These are phyloP conservation scores for Galleria mellonella DNA, from an alignment of 1,140 invertebrate genomes.

Conservation along the genomic window DNA sequence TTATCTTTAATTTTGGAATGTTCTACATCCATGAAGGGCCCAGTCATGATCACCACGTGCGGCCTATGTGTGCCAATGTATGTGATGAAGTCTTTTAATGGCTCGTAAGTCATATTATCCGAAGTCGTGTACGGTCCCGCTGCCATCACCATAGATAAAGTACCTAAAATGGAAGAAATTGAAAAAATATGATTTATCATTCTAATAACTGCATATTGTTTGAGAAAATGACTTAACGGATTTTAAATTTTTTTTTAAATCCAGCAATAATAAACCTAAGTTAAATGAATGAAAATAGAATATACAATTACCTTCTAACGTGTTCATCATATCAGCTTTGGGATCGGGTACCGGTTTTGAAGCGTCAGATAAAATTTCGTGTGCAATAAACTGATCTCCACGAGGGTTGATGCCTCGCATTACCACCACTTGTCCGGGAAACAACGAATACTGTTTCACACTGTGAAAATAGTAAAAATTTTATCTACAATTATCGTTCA, in stretches of 20 bases:
- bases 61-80: conserved; percentile 82
- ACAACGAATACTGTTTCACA: conserved; percentile 83
- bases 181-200: no score
- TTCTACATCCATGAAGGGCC: conserved; percentile 87
- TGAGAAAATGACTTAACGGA: no score
- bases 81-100: conserved; percentile 84
- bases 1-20: conserved; percentile 77
- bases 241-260: no score
- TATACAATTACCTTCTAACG: conserved; percentile 35
- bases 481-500: no score
- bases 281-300: no score
- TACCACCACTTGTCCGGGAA: conserved; percentile 89
- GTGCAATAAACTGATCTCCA: conserved; percentile 80
- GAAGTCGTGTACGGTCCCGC: conserved; percentile 88
- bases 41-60: conserved; percentile 86
- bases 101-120: conserved; percentile 86
- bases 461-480: conserved; percentile 69
- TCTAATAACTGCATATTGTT: no score
- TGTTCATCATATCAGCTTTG: conserved; percentile 38
- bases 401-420: conserved; percentile 82
- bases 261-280: no score
- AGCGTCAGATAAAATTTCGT: conserved; percentile 77
- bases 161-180: conserved; percentile 47
- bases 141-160: conserved; percentile 83
- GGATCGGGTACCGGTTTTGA: conserved; percentile 39